Evolutionary conservation across 2,113 vertebrate genomes (phyloP), one percentile per base, ranked within the genome.

Genomic region (Bucco capensis): DNA sequence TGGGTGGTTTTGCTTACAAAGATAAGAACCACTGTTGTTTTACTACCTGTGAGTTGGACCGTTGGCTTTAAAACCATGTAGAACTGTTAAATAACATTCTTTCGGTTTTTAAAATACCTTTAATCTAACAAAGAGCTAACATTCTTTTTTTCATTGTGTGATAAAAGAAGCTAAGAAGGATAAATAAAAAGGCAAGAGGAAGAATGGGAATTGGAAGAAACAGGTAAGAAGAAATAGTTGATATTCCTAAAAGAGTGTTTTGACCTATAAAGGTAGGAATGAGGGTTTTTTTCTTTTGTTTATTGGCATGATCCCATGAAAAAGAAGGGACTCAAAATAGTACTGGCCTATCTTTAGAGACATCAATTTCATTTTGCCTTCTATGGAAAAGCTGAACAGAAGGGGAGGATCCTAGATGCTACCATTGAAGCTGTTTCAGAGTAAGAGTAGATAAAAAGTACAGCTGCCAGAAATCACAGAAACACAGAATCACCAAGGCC

Each of bases 311-410:
- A 94, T 83, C 65, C 54, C 61, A 71, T 81, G 61, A 93, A 96
- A 96, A 90, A 93, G 76, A 90, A 96, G 88, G 87, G 31, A 94
- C 92, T 95, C 74, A 89, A 56, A 93, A 92, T 89, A 94, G 90
- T 16, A 35, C 67, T 40, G 53, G 62, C 54, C 79, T 97, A 88
- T 96, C 92, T 96, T 88, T 92, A 90, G 93, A 95, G 90, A 77
- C 11, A 56, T 88, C 65, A 67, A 86, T 96, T 96, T 82, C 62
- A 72, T 95, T 95, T 97, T 77, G 17, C 96, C 96, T 96, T 97
- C 91, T 96, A 94, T 92, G 95, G 95, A 91, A 96, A 96, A 94
- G 65, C 89, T 93, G 88, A 95, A 93, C 90, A 96, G 96, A 96
- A 96, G 78, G 86, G 93, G 88, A 95, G 65, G 71, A 81, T 92